Percentiles rank a stretch among this genome's conserved stretches.
Evolutionary conservation across 2,113 vertebrate genomes (phyloP).

Genomic region (Grantiella picta): DNA sequence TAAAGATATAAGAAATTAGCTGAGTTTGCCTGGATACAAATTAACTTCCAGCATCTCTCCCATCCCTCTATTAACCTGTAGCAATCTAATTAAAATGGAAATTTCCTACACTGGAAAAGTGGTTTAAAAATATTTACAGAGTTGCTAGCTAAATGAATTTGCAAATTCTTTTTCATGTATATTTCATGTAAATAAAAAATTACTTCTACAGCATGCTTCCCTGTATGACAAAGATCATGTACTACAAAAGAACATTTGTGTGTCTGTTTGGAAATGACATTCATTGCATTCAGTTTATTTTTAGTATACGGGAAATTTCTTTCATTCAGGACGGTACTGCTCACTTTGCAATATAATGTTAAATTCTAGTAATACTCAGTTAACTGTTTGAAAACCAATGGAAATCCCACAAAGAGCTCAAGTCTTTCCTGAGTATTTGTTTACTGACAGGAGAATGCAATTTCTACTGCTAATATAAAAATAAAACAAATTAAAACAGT

Average conservation of each 20-base stretch:
- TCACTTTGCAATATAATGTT: background rate
- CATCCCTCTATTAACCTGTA: slow-evolving; percentile 65
- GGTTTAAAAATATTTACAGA: slow-evolving; percentile 56
- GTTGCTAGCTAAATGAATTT: slow-evolving; percentile 42
- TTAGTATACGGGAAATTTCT: background rate
- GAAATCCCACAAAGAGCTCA: background rate
- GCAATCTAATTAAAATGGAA: slow-evolving; percentile 73
- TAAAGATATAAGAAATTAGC: slow-evolving; percentile 64
- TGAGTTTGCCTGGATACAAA: slow-evolving; percentile 62
- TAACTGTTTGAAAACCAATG: slow-evolving; percentile 8
- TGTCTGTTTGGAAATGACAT: background rate
- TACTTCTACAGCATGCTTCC: background rate
- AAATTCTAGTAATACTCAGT: slow-evolving; percentile 6
- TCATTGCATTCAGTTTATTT: background rate
- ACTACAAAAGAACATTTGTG: background rate
- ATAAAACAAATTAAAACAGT: background rate
- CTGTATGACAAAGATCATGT: background rate
- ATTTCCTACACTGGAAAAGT: slow-evolving; percentile 63
- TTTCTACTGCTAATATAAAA: background rate
- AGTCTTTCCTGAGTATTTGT: background rate
- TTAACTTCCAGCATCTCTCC: slow-evolving; percentile 63
- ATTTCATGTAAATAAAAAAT: background rate
- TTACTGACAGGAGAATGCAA: background rate
- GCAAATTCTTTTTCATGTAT: background rate
- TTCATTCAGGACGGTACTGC: background rate